Evolutionary conservation across 2,113 vertebrate species (phyloP).

Genomic region (Thamnophis sirtalis): DNA sequence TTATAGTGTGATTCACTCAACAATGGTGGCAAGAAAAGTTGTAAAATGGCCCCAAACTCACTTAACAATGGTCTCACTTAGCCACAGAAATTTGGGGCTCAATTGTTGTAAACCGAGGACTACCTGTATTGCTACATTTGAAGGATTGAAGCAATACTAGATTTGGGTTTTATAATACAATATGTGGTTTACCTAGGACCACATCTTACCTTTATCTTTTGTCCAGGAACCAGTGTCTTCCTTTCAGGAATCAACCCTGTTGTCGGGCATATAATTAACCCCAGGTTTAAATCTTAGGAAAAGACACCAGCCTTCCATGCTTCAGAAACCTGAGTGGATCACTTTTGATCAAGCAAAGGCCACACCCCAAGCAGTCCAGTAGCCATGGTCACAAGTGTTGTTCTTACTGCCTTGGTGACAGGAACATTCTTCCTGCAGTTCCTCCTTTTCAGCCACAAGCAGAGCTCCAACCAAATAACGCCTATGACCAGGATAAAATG

Average conservation of each 20-base stretch:
- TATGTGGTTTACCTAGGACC: neutral
- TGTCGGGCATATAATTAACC: neutral
- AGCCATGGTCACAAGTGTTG: neutral
- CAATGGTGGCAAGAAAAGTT: neutral
- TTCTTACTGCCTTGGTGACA: neutral
- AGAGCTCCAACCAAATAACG: neutral
- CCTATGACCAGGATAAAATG: neutral
- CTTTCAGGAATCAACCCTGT: neutral
- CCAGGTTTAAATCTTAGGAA: neutral
- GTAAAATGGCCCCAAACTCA: neutral
- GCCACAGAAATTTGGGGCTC: neutral
- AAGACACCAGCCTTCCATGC: too few relatives aligned
- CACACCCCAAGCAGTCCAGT: neutral
- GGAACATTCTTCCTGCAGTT: neutral
- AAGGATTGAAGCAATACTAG: neutral
- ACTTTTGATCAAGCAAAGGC: neutral
- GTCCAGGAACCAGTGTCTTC: neutral
- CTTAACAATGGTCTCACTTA: neutral
- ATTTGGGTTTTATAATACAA: neutral
- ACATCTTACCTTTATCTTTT: neutral
- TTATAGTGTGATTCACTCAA: neutral
- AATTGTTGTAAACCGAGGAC: neutral
- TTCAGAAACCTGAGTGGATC: neutral
- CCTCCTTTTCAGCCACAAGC: neutral
- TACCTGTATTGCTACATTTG: neutral